A percentile compares a stretch with the other conserved stretches of the same genome.
These are phyloP conservation scores for Tauraco hartlaubi DNA, from an alignment of 2,797 vertebrate genomes.

Conservation along the genomic window DNA sequence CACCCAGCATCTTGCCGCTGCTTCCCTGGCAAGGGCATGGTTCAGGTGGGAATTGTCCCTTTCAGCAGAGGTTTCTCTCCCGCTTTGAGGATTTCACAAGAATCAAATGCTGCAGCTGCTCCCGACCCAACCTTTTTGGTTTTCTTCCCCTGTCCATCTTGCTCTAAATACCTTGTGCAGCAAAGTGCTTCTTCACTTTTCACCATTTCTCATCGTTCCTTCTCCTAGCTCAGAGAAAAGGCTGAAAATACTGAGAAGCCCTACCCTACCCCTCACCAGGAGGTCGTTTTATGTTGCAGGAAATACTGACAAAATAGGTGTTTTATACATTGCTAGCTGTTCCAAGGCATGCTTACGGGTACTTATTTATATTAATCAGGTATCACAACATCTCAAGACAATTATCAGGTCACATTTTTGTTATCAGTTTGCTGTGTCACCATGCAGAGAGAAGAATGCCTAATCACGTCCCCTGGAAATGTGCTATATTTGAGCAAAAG, in stretches of 20 bases:
- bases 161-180: neutral
- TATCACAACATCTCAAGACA: neutral
- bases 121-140: neutral
- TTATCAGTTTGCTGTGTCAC: neutral
- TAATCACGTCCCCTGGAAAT: neutral
- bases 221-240: neutral
- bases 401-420: neutral
- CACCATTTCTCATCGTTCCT: fast-evolving
- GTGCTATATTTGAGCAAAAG: neutral
- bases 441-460: neutral
- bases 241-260: neutral
- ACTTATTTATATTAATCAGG: neutral
- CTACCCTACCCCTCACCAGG: neutral
- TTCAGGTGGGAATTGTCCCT: neutral
- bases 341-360: neutral
- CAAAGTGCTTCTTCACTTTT: neutral
- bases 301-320: neutral
- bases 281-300: neutral
- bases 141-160: neutral
- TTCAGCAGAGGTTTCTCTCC: neutral
- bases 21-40: neutral
- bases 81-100: neutral
- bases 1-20: no score
- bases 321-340: neutral
- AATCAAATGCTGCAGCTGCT: neutral